Percentiles rank a stretch among this genome's conserved stretches.
phyloP scores from a whole-genome alignment of 2,797 vertebrate species.

The Botia kubotai region DNA sequence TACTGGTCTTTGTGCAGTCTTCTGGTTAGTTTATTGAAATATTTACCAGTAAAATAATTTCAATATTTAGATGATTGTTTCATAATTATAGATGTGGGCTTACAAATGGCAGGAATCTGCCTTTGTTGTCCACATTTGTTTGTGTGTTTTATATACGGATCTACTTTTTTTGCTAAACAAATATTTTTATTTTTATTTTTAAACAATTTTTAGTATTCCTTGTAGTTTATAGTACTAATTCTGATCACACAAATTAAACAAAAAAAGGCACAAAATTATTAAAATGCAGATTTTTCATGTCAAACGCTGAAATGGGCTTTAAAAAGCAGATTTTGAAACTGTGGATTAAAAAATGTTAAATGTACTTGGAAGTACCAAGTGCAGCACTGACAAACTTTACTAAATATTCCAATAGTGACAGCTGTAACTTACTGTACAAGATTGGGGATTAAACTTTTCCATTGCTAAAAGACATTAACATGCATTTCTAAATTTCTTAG shows the following conservation, averaged over 20 bases:
- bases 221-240: not conserved
- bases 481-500: too few species aligned
- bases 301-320: slow-evolving; percentile 64
- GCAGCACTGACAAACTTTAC: not conserved
- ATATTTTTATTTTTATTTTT: too few species aligned
- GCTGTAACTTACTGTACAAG: not conserved
- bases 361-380: slow-evolving; percentile 1
- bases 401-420: slow-evolving; percentile 13
- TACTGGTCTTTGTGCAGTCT: not conserved
- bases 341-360: slow-evolving; percentile 32
- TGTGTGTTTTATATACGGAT: not conserved
- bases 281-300: slow-evolving; percentile 69
- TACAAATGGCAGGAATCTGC: not conserved
- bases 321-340: slow-evolving; percentile 66
- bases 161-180: too few species aligned
- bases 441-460: too few species aligned
- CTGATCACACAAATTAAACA: slow-evolving; percentile 16
- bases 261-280: slow-evolving; percentile 47
- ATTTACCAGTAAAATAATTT: not conserved
- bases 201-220: too few species aligned
- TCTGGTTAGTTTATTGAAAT: not conserved
- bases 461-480: too few species aligned
- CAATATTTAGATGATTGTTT: not conserved
- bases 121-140: too few species aligned
- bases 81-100: not conserved